phyloP scores from a whole-genome alignment of 2,888 invertebrate genomes.

The Chaetogeoica ovagalla region DNA sequence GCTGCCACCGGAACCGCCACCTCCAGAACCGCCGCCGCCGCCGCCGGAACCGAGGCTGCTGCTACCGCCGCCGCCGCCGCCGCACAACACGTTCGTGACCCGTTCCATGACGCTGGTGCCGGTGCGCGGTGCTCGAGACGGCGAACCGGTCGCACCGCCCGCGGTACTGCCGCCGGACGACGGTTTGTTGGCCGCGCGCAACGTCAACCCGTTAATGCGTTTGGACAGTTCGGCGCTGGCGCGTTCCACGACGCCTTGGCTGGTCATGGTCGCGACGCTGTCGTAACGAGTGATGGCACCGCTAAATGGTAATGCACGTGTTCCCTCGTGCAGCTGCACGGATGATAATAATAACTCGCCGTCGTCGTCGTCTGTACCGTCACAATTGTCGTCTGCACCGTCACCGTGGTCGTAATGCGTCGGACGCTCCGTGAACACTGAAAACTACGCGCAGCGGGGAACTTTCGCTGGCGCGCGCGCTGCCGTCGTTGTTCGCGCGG shows the following conservation, averaged over 20 bases:
- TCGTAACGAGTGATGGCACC: too few species aligned
- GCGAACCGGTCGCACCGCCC: slow-evolving; percentile 64
- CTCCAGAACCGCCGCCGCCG: slow-evolving; percentile 62
- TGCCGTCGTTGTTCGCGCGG: slow-evolving; percentile 22
- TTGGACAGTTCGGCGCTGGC: slow-evolving; percentile 88
- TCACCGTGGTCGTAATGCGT: slow-evolving; percentile 3
- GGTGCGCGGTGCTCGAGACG: slow-evolving; percentile 60
- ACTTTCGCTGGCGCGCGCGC: slow-evolving; percentile 43
- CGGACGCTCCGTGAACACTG: slow-evolving; percentile 51
- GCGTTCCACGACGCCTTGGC: slow-evolving; percentile 88
- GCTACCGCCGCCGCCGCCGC: slow-evolving; percentile 64
- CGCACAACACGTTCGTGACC: slow-evolving; percentile 84
- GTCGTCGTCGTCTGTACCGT: too few species aligned
- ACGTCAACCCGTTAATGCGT: slow-evolving; percentile 80
- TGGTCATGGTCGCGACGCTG: slow-evolving; percentile 71
- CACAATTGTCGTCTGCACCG: too few species aligned
- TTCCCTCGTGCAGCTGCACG: not conserved
- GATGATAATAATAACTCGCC: too few species aligned
- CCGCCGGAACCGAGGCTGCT: slow-evolving; percentile 33
- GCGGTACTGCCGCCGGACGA: slow-evolving; percentile 59
- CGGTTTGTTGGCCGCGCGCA: slow-evolving; percentile 66
- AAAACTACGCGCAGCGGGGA: slow-evolving; percentile 36
- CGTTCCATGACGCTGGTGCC: slow-evolving; percentile 81
- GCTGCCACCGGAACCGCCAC: slow-evolving; percentile 57
- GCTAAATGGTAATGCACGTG: too few species aligned